These are phyloP conservation scores for Anneissia japonica DNA, from an alignment of 35 echinoderm and acorn worm genomes.

Conservation along the genomic window DNA sequence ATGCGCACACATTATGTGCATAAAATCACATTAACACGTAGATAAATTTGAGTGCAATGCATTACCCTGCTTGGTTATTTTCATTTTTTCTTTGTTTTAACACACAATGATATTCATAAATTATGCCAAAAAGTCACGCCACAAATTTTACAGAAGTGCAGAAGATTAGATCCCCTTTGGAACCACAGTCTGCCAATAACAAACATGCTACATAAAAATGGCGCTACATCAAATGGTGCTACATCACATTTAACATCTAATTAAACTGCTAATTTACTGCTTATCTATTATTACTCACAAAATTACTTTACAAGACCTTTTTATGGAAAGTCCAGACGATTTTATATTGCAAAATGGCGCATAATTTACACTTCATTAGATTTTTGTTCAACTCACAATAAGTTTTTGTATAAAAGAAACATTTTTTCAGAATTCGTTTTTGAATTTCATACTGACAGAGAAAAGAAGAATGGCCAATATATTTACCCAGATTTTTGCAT, in stretches of 20 bases:
- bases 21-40: background rate
- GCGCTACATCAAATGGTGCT: background rate
- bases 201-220: background rate
- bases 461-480: too few species aligned
- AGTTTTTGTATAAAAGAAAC: background rate
- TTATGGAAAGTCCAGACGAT: background rate
- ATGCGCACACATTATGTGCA: background rate
- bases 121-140: background rate
- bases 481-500: too few species aligned
- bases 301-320: slow-evolving; percentile 2
- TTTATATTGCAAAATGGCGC: background rate
- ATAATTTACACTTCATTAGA: background rate
- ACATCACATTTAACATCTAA: background rate
- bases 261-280: background rate
- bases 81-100: background rate
- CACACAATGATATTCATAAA: background rate
- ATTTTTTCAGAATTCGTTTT: too few species aligned
- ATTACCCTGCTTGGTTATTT: background rate
- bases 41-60: background rate
- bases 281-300: background rate
- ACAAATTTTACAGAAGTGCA: background rate
- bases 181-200: background rate
- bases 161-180: too few species aligned
- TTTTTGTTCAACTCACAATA: background rate
- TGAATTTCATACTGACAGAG: too few species aligned